A percentile compares a stretch with the other conserved stretches of the same genome.
These are phyloP conservation scores for Phalangium opilio DNA, from an alignment of 2,888 invertebrate species.

Conservation along the genomic window DNA sequence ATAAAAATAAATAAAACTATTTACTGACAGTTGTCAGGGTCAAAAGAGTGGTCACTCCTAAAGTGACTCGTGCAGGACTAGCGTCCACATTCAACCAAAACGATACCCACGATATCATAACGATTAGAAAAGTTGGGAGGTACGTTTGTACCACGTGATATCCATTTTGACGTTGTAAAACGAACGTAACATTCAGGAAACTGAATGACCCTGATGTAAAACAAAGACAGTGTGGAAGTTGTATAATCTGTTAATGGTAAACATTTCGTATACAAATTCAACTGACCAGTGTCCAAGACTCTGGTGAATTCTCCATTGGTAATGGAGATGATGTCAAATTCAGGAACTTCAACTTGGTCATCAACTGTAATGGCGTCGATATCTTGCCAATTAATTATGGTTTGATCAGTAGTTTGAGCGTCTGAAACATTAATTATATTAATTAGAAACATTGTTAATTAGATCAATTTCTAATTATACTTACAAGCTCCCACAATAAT, in stretches of 20 bases:
- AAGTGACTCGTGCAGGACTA: conserved; percentile 13
- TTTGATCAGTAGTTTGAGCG: conserved; percentile 20
- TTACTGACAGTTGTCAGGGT: conserved; percentile 11
- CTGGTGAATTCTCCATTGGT: conserved; percentile 10
- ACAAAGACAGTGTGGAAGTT: too few relatives aligned
- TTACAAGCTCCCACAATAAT: conserved; percentile 22
- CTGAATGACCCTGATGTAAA: conserved; percentile 10
- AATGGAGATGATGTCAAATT: conserved; percentile 15
- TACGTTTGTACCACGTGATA: conserved; percentile 16
- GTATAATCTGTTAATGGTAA: too few relatives aligned
- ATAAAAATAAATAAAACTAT: too few relatives aligned
- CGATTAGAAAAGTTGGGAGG: conserved; percentile 15
- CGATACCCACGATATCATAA: conserved; percentile 15
- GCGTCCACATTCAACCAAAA: conserved; percentile 15
- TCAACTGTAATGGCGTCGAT: conserved; percentile 16
- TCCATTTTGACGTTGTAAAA: conserved; percentile 9
- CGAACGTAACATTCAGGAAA: conserved; percentile 8
- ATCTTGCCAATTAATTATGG: conserved; percentile 16
- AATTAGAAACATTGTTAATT: too few relatives aligned
- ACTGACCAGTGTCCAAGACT: conserved; percentile 16
- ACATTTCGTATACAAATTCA: neutral
- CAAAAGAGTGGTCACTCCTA: conserved; percentile 18
- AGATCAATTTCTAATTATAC: conserved; percentile 6
- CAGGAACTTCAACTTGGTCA: conserved; percentile 18
- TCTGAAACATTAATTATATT: conserved; percentile 8